Conservation (phyloP, 2,888 invertebrate species). For the Latheticus oryzae region DNA sequence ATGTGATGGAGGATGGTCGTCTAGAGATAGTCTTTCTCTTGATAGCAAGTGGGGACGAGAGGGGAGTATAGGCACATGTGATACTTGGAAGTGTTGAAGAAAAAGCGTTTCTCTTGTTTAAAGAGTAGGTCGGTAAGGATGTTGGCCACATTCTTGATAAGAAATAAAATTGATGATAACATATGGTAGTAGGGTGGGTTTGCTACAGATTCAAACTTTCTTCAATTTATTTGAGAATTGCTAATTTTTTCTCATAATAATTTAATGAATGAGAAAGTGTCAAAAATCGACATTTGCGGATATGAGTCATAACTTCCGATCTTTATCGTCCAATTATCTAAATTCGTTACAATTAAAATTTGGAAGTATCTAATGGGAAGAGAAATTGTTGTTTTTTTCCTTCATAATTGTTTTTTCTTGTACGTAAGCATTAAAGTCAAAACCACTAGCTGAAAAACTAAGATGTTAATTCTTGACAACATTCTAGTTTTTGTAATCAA, state of each 20-base stretch:
- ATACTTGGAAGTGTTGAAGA: slow-evolving; percentile 11
- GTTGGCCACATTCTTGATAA: slow-evolving; percentile 22
- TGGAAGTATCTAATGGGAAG: too few species aligned
- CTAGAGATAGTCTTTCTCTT: slow-evolving; percentile 46
- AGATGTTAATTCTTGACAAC: slow-evolving; percentile 11
- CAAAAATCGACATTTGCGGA: neutral
- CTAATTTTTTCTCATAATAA: too few species aligned
- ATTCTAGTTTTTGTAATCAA: too few species aligned
- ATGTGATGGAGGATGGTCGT: slow-evolving; percentile 43
- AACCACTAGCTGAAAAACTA: too few species aligned
- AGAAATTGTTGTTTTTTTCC: too few species aligned
- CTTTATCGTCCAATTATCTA: neutral
- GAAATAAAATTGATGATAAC: slow-evolving; percentile 30
- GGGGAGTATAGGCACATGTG: slow-evolving; percentile 45
- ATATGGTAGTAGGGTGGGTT: slow-evolving; percentile 8
- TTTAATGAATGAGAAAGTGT: neutral
- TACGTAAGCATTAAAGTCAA: too few species aligned
- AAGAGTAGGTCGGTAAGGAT: slow-evolving; percentile 32
- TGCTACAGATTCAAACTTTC: neutral
- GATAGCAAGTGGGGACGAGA: slow-evolving; percentile 40
- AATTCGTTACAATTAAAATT: slow-evolving; percentile 6
- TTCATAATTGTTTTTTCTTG: too few species aligned
- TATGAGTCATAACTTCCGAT: neutral
- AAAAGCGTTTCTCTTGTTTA: slow-evolving; percentile 32
- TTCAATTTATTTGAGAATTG: neutral